Base-by-base conservation (phyloP, 2,888 invertebrate genomes). In the Therioaphis trifolii region DNA sequence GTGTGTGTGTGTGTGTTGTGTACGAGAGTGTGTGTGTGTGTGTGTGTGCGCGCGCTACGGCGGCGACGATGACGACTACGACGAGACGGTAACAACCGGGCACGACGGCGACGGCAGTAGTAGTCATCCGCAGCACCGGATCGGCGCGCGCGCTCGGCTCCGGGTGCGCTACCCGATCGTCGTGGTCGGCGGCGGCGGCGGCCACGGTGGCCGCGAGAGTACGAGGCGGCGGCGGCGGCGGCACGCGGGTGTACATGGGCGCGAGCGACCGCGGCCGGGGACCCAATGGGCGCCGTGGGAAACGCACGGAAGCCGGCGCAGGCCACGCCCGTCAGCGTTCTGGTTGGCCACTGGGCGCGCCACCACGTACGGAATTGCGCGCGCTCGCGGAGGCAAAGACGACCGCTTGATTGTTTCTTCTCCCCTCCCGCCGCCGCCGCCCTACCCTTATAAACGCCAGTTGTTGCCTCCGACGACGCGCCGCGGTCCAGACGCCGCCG, bases 301-400 rank as follows among this genome's bases (percentile, higher is more conserved):
- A 91, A 90, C 91, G 91, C 90, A 91, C 91, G 90, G 91, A 91
- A 91, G 91, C 90, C 89, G 89, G 88, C 89, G 88, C 88, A 88
- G 89, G 88, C 88, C 88, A 87, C 87, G 88, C 88, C 87, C 87
- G 86, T 35, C 24, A 87, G 87, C 87, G 87, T 87, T 87, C 87
- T 82, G 84, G 84, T 85, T 85, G 85, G 87, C 87, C 87, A 87
- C 87, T 86, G 86, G 87, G 87, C 87, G 87, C 87, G 87, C 87
- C 87, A 49, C 82, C 74, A 46, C 74, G 61, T 24, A 49, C 35
- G 85, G 3, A 7, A 35, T 35, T 7, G 35, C 40, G 21, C n/a
- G 29, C 29, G 35, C 21, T 29, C 11, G 35, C 35, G 11, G 35
- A 27, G 49, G 21, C 66, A 27, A 12, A 24, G 40, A 40, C 72